Evolutionary conservation across 1,140 invertebrate genomes (phyloP).

Genomic region (Ylistrum balloti): DNA sequence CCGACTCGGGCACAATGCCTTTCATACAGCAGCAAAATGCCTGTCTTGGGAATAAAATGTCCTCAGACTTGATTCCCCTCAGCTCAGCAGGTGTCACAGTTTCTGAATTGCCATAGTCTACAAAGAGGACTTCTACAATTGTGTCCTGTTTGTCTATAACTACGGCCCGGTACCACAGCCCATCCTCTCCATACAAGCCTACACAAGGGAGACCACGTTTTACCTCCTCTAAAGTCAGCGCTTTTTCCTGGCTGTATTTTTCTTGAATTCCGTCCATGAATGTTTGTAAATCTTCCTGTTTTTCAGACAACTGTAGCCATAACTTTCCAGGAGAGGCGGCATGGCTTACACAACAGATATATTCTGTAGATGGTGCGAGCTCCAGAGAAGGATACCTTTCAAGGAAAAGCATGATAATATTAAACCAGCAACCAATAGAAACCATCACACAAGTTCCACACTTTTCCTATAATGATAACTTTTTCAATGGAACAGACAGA

Average conservation of each 20-base stretch:
- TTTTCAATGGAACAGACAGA: too few relatives aligned
- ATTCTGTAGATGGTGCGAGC: not conserved
- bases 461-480: too few relatives aligned
- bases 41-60: constrained; percentile 51
- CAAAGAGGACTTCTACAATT: constrained; percentile 47
- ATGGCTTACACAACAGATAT: constrained; percentile 37
- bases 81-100: constrained; percentile 46
- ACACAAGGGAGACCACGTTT: constrained; percentile 9
- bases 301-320: constrained; percentile 64
- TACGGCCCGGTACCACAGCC: constrained; percentile 29
- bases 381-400: not conserved
- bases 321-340: constrained; percentile 63
- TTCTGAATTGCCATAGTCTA: constrained; percentile 53
- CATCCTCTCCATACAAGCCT: constrained; percentile 37
- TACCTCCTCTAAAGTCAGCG: not conserved
- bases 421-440: too few relatives aligned
- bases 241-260: constrained; percentile 42
- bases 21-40: constrained; percentile 50
- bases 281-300: not conserved
- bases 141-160: not conserved
- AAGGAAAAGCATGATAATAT: not conserved
- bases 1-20: constrained; percentile 42
- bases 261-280: constrained; percentile 52
- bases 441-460: too few relatives aligned
- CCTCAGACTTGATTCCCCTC: constrained; percentile 27